These are phyloP conservation scores for Aleiodes sp. DNA, from an alignment of 1,140 invertebrate genomes.

Conservation along the genomic window DNA sequence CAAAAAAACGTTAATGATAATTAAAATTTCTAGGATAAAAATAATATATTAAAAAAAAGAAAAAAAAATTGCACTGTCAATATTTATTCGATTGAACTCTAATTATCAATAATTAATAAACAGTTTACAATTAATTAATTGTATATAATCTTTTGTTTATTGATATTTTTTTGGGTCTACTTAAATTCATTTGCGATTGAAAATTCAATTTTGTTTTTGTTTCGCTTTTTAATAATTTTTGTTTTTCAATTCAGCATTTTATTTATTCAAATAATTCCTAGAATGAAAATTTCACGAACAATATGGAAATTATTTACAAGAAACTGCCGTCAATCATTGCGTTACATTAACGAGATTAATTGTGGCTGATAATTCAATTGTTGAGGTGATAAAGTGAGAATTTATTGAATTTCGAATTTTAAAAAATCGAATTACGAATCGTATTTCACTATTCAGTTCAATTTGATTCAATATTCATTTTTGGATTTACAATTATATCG, in stretches of 20 bases:
- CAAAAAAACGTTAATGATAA: no score
- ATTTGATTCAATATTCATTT: no score
- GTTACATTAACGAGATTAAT: not conserved
- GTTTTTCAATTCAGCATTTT: not conserved
- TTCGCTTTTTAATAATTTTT: not conserved
- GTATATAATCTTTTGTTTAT: not conserved
- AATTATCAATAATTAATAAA: constrained; percentile 9
- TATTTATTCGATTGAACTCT: constrained; percentile 1
- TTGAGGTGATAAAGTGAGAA: not conserved
- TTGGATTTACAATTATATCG: no score
- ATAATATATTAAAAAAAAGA: not conserved
- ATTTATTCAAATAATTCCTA: not conserved
- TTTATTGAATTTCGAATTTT: not conserved
- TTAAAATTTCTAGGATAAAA: no score
- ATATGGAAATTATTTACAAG: constrained; percentile 5
- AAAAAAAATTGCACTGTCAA: not conserved
- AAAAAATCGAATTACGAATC: not conserved
- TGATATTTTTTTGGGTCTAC: not conserved
- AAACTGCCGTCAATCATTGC: constrained; percentile 2
- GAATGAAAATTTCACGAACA: not conserved
- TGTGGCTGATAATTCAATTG: not conserved
- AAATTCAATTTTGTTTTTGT: no score
- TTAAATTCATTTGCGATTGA: not conserved
- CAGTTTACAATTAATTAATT: constrained; percentile 17
- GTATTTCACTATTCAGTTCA: no score